phyloP scores from a whole-genome alignment of 2,888 invertebrate species.

The Agrotis ipsilon region DNA sequence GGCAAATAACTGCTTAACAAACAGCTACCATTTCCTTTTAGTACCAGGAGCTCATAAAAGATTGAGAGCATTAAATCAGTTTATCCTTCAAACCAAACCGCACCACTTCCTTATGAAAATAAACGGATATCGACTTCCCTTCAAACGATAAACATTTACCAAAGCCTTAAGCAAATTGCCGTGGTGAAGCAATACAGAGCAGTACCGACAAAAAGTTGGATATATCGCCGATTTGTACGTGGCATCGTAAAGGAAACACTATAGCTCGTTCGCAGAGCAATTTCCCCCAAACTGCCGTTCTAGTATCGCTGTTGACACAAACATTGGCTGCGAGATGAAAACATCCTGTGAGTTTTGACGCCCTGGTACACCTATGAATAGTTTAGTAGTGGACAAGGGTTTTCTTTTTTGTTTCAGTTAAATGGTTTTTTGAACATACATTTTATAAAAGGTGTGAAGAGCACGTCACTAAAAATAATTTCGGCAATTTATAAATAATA shows the following conservation, averaged over 20 bases:
- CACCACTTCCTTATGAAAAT: conserved; percentile 39
- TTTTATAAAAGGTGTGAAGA: too few species aligned
- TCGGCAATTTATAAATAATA: too few species aligned
- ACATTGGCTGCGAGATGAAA: conserved; percentile 77
- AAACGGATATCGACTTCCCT: conserved; percentile 37
- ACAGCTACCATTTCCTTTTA: background rate
- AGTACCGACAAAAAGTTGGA: conserved; percentile 49
- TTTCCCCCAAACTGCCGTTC: conserved; percentile 60
- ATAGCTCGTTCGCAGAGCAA: conserved; percentile 57
- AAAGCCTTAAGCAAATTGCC: conserved; percentile 48
- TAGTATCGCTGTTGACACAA: conserved; percentile 81
- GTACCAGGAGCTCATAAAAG: conserved; percentile 44
- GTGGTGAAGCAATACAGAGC: conserved; percentile 34
- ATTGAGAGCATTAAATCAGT: conserved; percentile 30
- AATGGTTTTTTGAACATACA: background rate
- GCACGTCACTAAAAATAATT: too few species aligned
- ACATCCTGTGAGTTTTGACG: conserved; percentile 76
- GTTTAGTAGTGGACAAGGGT: conserved; percentile 55
- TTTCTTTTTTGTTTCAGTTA: background rate
- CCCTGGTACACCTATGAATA: conserved; percentile 61
- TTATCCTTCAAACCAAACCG: conserved; percentile 27
- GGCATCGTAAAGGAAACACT: conserved; percentile 60
- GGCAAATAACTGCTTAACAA: background rate
- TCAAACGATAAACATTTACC: conserved; percentile 48
- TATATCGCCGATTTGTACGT: conserved; percentile 46